Conservation (phyloP, 2,113 vertebrate genomes). For the Gymnocephalus cernua region DNA sequence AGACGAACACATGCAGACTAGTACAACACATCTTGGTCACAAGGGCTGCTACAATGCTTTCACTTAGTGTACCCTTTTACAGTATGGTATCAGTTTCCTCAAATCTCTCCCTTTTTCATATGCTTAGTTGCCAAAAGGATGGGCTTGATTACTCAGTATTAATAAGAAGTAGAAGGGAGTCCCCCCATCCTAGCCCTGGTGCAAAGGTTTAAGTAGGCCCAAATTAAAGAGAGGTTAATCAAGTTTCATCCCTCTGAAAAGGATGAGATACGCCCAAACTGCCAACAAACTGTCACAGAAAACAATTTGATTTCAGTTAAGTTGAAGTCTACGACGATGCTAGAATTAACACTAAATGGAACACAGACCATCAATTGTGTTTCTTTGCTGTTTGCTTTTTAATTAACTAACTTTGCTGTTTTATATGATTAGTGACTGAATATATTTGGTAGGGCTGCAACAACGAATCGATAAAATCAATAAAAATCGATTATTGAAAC, state of each 20-base stretch:
- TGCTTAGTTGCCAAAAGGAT: not conserved
- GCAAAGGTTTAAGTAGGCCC: not conserved
- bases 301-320: not conserved
- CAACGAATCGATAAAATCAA: too few relatives aligned
- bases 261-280: not conserved
- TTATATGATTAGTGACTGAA: too few relatives aligned
- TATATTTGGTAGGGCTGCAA: too few relatives aligned
- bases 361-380: not conserved
- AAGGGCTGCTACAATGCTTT: not conserved
- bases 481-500: too few relatives aligned
- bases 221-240: not conserved
- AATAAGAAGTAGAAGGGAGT: not conserved
- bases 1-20: conserved; percentile 13
- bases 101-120: not conserved
- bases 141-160: not conserved
- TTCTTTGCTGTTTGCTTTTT: not conserved
- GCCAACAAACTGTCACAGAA: not conserved
- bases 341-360: not conserved
- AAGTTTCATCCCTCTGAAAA: not conserved
- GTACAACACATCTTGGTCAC: not conserved
- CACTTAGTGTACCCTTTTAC: not conserved
- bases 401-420: too few relatives aligned
- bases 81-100: not conserved
- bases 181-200: too few relatives aligned
- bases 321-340: not conserved